phyloP scores from a whole-genome alignment of 2,888 invertebrate species.

The Callyntrura guangdongensis region DNA sequence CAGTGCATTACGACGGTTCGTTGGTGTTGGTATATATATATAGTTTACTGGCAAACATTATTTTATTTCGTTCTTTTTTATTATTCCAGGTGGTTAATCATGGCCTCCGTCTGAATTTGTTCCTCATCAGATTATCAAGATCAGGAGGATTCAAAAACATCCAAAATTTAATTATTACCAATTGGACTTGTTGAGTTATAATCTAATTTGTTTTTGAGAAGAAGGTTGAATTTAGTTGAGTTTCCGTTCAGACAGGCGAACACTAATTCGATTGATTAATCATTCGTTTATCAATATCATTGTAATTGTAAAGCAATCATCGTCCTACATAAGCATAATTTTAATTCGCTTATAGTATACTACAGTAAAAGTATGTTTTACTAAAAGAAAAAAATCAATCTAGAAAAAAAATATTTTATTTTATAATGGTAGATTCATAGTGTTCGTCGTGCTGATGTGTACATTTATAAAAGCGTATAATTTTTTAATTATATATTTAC shows the following conservation, averaged over 20 bases:
- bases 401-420: conserved; percentile 30
- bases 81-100: conserved; percentile 79
- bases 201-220: conserved; percentile 58
- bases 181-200: conserved; percentile 74
- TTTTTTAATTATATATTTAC: conserved; percentile 30
- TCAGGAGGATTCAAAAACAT: conserved; percentile 74
- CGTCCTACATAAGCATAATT: conserved; percentile 41
- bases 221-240: conserved; percentile 59
- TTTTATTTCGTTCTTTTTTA: not conserved
- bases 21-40: not conserved
- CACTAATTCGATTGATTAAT: conserved; percentile 59
- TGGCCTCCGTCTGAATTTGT: conserved; percentile 83
- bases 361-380: conserved; percentile 33
- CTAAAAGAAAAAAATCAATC: conserved; percentile 14
- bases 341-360: conserved; percentile 53
- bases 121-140: conserved; percentile 81
- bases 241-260: conserved; percentile 56
- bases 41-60: not conserved
- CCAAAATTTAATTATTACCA: conserved; percentile 51
- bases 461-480: conserved; percentile 26
- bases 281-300: conserved; percentile 32
- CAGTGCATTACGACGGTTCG: too few relatives aligned
- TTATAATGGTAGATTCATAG: conserved; percentile 44
- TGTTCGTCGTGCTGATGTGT: conserved; percentile 40
- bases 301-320: conserved; percentile 50